phyloP scores from a whole-genome alignment of 2,113 vertebrate species.

The Galbula dea region DNA sequence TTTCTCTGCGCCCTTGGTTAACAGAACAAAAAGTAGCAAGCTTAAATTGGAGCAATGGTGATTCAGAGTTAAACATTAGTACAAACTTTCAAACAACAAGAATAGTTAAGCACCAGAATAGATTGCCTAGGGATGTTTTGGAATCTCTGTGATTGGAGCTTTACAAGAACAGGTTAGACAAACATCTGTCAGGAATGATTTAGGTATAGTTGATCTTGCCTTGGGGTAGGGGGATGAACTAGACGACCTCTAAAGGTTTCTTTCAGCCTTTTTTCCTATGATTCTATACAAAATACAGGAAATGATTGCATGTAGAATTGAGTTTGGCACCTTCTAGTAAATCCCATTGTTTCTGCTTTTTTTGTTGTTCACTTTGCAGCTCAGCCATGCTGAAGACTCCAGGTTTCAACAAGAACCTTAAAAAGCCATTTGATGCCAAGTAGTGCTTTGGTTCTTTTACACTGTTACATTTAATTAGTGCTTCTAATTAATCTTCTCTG shows the following conservation, averaged over 20 bases:
- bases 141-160: constrained; percentile 31
- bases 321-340: constrained; percentile 33
- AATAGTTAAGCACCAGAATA: constrained; percentile 20
- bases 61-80: background rate
- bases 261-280: constrained; percentile 21
- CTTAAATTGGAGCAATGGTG: background rate
- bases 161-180: constrained; percentile 64
- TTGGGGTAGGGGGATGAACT: constrained; percentile 55
- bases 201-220: constrained; percentile 59
- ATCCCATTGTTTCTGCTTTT: constrained; percentile 24
- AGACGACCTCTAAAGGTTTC: constrained; percentile 52
- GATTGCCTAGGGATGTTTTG: constrained; percentile 56
- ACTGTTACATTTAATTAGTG: constrained; percentile 64
- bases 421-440: constrained; percentile 48
- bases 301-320: constrained; percentile 10
- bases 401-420: constrained; percentile 18
- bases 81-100: constrained; percentile 46
- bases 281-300: background rate
- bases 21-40: background rate
- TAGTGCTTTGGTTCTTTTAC: constrained; percentile 30
- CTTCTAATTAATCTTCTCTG: constrained; percentile 69
- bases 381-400: background rate
- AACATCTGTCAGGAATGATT: constrained; percentile 67
- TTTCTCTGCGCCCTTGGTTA: background rate
- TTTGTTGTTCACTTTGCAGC: background rate